Percentiles rank a stretch among this genome's conserved stretches.
Evolutionary conservation across 2,888 invertebrate genomes (phyloP).

Genomic region (Lithosia quadra): DNA sequence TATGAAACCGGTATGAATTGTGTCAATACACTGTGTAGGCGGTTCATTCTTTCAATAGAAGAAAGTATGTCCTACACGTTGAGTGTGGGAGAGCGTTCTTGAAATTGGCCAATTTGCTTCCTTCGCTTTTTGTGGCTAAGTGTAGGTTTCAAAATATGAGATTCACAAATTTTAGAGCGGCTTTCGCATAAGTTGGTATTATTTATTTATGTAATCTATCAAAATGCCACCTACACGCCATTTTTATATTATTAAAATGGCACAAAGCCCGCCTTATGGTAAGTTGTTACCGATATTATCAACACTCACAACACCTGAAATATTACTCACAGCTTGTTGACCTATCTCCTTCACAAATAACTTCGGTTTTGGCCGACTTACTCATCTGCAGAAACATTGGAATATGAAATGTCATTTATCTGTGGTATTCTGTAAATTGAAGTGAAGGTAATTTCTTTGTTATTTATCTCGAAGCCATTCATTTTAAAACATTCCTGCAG

Average conservation of each 20-base stretch:
- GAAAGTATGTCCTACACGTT: slow-evolving; percentile 67
- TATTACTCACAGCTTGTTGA: not conserved
- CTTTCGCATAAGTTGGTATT: slow-evolving; percentile 19
- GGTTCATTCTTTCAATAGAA: slow-evolving; percentile 77
- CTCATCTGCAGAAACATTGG: not conserved
- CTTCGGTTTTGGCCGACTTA: not conserved
- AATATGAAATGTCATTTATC: not conserved
- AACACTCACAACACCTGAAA: not conserved
- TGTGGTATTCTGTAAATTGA: not conserved
- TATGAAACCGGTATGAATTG: slow-evolving; percentile 78
- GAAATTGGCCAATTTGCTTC: slow-evolving; percentile 64
- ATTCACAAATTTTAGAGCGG: slow-evolving; percentile 20
- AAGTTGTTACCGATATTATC: not conserved
- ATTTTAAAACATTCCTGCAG: not conserved
- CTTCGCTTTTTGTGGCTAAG: slow-evolving; percentile 39
- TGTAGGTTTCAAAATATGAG: slow-evolving; percentile 32
- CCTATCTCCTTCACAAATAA: not conserved
- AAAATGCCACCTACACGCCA: slow-evolving; percentile 34
- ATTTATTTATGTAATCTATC: slow-evolving; percentile 10
- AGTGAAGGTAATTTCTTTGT: not conserved
- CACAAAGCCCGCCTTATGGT: not conserved
- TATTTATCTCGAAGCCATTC: not conserved
- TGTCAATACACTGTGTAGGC: slow-evolving; percentile 78
- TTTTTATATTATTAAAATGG: slow-evolving; percentile 22
- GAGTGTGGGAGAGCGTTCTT: slow-evolving; percentile 59